Evolutionary conservation across 2,797 vertebrate genomes (phyloP).

Genomic region (Hapalemur alaotrensis): DNA sequence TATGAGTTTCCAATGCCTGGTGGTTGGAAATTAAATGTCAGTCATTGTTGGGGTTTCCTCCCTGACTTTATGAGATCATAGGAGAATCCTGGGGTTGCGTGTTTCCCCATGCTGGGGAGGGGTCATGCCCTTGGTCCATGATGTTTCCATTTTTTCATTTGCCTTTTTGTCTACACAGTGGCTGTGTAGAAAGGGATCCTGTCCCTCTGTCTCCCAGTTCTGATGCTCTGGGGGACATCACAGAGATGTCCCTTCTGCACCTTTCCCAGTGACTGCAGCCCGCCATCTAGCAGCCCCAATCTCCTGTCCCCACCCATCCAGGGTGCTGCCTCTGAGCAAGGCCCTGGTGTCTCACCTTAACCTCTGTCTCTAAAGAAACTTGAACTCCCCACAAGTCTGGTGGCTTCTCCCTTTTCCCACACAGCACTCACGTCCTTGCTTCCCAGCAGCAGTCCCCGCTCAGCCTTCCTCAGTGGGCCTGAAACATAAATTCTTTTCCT

Average conservation of each 20-base stretch:
- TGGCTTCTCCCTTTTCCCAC: neutral
- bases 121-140: neutral
- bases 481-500: neutral
- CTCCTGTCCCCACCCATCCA: neutral
- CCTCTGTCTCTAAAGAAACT: neutral
- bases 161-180: neutral
- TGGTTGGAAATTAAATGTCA: conserved; percentile 14
- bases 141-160: neutral
- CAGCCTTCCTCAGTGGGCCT: neutral
- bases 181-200: neutral
- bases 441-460: neutral
- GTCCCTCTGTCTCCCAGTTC: neutral
- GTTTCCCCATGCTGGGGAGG: neutral
- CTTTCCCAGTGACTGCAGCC: neutral
- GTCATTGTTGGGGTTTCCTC: neutral
- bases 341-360: neutral
- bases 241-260: neutral
- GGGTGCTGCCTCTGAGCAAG: neutral
- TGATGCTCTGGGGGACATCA: neutral
- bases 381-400: neutral
- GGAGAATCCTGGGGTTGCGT: neutral
- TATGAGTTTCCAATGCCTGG: neutral
- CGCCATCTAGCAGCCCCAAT: neutral
- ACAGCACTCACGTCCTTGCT: neutral
- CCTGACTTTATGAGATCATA: neutral